Conservation (phyloP, 1,140 invertebrate genomes). For the Acyrthosiphon pisum region DNA sequence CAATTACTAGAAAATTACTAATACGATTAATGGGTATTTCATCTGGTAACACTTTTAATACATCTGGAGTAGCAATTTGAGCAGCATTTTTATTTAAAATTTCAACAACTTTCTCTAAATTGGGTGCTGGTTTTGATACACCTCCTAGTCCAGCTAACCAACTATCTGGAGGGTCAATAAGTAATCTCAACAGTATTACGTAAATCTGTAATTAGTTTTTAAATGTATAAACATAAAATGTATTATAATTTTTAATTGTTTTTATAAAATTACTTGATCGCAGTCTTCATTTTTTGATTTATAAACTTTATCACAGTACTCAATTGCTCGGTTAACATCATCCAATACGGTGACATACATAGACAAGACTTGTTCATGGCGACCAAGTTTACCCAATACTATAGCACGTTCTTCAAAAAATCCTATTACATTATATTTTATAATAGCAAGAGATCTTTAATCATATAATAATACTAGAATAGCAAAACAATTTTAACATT, state of each 20-base stretch:
- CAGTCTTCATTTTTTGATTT: conserved; percentile 64
- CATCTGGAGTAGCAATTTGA: conserved; percentile 79
- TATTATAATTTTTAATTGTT: neutral
- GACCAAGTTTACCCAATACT: conserved; percentile 84
- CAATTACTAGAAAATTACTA: conserved; percentile 78
- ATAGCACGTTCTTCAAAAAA: conserved; percentile 93
- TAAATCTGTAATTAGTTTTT: conserved; percentile 66
- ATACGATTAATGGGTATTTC: conserved; percentile 76
- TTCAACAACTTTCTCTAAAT: conserved; percentile 78
- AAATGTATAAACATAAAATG: conserved; percentile 57
- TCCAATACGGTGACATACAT: conserved; percentile 88
- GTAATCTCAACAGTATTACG: conserved; percentile 68
- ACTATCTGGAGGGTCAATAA: conserved; percentile 68
- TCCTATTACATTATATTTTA: conserved; percentile 62
- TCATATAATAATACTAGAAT: neutral
- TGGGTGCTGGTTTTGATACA: conserved; percentile 69
- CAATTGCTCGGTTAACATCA: conserved; percentile 80
- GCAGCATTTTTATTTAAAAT: conserved; percentile 82
- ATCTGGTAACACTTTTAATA: conserved; percentile 77
- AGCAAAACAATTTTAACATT: conserved; percentile 59
- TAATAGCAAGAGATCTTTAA: neutral
- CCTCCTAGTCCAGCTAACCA: conserved; percentile 64
- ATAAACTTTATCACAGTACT: conserved; percentile 83
- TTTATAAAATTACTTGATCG: conserved; percentile 67
- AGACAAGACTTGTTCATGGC: conserved; percentile 86